These are phyloP conservation scores for Lasiurus borealis DNA, from an alignment of 2,113 vertebrate species.

Conservation along the genomic window DNA sequence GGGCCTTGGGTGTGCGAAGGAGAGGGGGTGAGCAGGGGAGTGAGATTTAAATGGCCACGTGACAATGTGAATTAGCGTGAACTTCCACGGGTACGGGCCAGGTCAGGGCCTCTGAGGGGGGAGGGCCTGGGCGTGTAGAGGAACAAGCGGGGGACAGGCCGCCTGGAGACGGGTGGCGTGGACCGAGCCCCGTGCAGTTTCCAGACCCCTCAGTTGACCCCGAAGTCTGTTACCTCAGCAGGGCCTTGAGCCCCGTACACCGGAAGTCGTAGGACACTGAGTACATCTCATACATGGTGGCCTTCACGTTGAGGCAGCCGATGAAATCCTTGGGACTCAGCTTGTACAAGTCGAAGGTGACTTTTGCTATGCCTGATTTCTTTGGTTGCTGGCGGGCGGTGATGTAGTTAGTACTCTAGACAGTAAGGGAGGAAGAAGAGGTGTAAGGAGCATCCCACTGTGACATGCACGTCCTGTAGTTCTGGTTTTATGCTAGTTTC, in stretches of 20 bases:
- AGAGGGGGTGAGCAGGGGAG: too few relatives aligned
- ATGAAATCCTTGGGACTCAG: conserved; percentile 92
- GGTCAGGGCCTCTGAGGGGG: too few relatives aligned
- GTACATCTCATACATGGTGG: conserved; percentile 92
- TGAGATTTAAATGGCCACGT: conserved; percentile 93
- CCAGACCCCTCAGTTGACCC: background rate
- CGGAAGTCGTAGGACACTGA: conserved; percentile 90
- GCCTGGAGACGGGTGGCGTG: rapidly evolving
- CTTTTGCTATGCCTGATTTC: conserved; percentile 90
- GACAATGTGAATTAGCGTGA: conserved; percentile 90
- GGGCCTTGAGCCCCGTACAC: conserved; percentile 87
- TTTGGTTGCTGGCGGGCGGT: conserved; percentile 75
- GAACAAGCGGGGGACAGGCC: background rate
- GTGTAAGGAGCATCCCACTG: background rate
- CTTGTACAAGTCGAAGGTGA: conserved; percentile 92
- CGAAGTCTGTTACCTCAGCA: conserved; percentile 86
- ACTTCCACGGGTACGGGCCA: conserved; percentile 87
- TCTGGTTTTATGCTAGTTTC: background rate
- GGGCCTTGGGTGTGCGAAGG: background rate
- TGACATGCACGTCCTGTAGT: background rate
- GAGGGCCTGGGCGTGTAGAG: background rate
- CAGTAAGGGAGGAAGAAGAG: background rate
- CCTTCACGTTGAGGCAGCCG: conserved; percentile 90
- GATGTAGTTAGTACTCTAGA: conserved; percentile 77
- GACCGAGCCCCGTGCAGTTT: rapidly evolving